These are phyloP conservation scores for Poeciliopsis paucimaculata DNA, from an alignment of 2,797 vertebrate genomes.

Conservation along the genomic window DNA sequence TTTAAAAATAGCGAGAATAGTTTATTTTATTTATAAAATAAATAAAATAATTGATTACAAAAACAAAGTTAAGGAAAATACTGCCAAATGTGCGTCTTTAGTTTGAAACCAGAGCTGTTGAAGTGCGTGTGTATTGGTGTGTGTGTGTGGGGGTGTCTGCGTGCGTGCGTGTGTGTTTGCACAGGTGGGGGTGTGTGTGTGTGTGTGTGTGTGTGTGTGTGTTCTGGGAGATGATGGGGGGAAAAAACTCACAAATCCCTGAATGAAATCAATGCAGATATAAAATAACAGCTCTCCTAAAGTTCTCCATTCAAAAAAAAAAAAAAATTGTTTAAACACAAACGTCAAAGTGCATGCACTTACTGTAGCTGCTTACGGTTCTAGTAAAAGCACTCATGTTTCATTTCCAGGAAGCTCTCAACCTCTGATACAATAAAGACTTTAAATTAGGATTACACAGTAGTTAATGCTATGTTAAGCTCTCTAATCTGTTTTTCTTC, in stretches of 20 bases:
- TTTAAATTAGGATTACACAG: slow-evolving; percentile 42
- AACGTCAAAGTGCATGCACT: slow-evolving; percentile 45
- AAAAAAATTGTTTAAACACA: slow-evolving; percentile 36
- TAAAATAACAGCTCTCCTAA: slow-evolving; percentile 28
- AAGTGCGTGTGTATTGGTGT: background rate
- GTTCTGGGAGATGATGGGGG: slow-evolving; percentile 3
- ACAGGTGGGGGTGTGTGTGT: background rate
- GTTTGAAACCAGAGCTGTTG: background rate
- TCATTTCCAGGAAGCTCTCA: slow-evolving; percentile 72
- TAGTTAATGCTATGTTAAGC: slow-evolving; percentile 45
- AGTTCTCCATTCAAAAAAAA: slow-evolving; percentile 33
- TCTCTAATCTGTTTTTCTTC: slow-evolving; percentile 3
- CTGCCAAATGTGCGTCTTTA: background rate
- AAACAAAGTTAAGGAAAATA: background rate
- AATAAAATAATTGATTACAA: too few species aligned
- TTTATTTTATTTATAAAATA: background rate
- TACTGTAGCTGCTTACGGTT: slow-evolving; percentile 43
- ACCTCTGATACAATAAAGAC: slow-evolving; percentile 49
- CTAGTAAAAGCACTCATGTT: slow-evolving; percentile 52
- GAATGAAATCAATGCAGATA: slow-evolving; percentile 51
- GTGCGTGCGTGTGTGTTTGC: background rate
- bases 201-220: background rate
- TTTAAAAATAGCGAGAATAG: background rate
- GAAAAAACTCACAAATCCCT: slow-evolving; percentile 13
- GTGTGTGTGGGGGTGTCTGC: background rate